Conservation (phyloP, 1,140 invertebrate genomes). For the Lepidurus arcticus region DNA sequence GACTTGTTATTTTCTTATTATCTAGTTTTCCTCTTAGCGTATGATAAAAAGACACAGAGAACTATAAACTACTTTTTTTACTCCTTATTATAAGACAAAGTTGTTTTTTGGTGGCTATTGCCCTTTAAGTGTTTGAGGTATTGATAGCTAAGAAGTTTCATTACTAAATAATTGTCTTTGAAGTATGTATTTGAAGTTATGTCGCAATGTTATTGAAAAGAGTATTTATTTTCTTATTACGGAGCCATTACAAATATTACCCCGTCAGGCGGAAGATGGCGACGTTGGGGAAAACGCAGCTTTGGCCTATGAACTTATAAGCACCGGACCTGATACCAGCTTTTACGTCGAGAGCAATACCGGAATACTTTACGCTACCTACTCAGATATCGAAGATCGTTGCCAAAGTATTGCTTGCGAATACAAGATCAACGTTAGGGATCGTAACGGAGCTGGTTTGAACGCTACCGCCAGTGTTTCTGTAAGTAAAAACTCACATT, state of each 20-base stretch:
- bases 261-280: neutral
- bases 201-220: too few species aligned
- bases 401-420: neutral
- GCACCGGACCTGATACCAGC: neutral
- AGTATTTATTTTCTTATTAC: too few species aligned
- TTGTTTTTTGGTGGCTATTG: too few species aligned
- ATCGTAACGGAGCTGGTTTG: neutral
- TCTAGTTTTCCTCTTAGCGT: too few species aligned
- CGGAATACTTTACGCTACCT: neutral
- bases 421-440: neutral
- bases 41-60: too few species aligned
- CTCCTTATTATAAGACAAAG: too few species aligned
- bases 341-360: neutral
- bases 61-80: too few species aligned
- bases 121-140: neutral
- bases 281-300: constrained; percentile 22
- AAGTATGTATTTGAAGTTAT: too few species aligned
- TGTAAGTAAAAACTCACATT: neutral
- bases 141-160: neutral
- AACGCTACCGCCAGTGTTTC: neutral
- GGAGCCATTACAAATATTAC: neutral
- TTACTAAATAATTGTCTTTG: too few species aligned
- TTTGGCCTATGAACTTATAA: neutral
- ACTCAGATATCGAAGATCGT: neutral
- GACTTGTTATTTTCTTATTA: too few species aligned